Conservation (phyloP, 2,888 invertebrate species). For the Eilema sororculum region DNA sequence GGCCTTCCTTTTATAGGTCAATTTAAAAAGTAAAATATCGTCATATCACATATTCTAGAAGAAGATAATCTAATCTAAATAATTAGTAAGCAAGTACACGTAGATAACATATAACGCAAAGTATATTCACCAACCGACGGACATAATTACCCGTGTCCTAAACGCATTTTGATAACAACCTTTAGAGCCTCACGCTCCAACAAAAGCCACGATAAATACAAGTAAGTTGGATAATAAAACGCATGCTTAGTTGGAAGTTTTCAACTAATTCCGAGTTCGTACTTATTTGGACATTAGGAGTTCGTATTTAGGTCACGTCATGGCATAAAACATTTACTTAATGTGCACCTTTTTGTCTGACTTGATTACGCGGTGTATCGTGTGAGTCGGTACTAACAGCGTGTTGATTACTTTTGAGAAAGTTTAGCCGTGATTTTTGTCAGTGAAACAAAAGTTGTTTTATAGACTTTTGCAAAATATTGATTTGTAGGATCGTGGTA, state of each 20-base stretch:
- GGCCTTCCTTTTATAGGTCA: too few species aligned
- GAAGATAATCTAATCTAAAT: too few species aligned
- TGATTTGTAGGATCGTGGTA: too few species aligned
- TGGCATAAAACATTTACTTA: slow-evolving; percentile 48
- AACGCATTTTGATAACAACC: slow-evolving; percentile 9
- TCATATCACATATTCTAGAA: too few species aligned
- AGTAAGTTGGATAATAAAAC: slow-evolving; percentile 46
- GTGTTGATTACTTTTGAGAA: slow-evolving; percentile 31
- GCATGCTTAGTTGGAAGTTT: slow-evolving; percentile 43
- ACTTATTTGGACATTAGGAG: slow-evolving; percentile 44
- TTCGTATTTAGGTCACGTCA: slow-evolving; percentile 37
- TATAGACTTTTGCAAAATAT: neutral
- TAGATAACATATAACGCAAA: neutral
- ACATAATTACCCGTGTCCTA: neutral
- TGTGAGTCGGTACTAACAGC: slow-evolving; percentile 23
- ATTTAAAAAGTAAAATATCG: too few species aligned
- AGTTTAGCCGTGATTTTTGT: slow-evolving; percentile 20
- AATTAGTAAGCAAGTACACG: neutral
- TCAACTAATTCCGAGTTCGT: slow-evolving; percentile 46
- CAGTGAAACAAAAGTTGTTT: neutral
- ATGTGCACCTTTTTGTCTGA: slow-evolving; percentile 46
- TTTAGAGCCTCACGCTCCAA: slow-evolving; percentile 21
- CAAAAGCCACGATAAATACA: slow-evolving; percentile 30
- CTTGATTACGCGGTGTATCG: slow-evolving; percentile 39
- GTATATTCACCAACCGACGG: neutral